Base-by-base conservation (phyloP, 2,888 invertebrate genomes). In the Camptogramma bilineatum region DNA sequence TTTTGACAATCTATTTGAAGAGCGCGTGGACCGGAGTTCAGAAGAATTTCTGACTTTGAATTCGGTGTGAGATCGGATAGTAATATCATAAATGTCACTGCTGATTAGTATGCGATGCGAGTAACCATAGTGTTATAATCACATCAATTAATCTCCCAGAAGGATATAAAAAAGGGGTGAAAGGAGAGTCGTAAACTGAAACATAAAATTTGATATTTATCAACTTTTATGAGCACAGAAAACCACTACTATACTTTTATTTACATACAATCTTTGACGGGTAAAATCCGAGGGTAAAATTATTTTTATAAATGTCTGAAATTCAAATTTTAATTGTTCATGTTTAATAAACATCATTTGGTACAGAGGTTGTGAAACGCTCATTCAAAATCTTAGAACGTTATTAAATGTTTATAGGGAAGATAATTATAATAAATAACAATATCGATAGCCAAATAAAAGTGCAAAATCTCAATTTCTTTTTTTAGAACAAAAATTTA, bases 61-160 rank as follows among this genome's bases (percentile, higher is more conserved):
- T 62, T 62, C 61, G 1, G 16, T 2, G 31, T n/a, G 17, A 19
- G 21, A 5, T 44, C 10, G 13, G 46, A 34, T 47, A 52, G 34
- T 55, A 52, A 47, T 52, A 63, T 31, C 9, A 39, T 52, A 17
- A 47, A 52, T 21, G 16, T 16, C 42, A 7, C 24, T 9, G n/a
- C 17, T 13, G 19, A 65, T 67, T 68, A 46, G 47, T 62, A 69
- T 66, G 70, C 72, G 13, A 13, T 44, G 18, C 28, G 50, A 64
- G 54, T 59, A 62, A 47, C 39, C 59, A 58, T 61, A 52, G 68
- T 69, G 64, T 66, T 28, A 68, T 58, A 65, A 68, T 72, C 68
- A 50, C 60, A 57, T 31, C 61, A 54, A 64, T 67, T 64, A 58
- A 64, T 68, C 67, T 67, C 51, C 10, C 39, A 60, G 53, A 52